These are phyloP conservation scores for Dendrolimus pini DNA, from an alignment of 2,888 invertebrate species.

Conservation along the genomic window DNA sequence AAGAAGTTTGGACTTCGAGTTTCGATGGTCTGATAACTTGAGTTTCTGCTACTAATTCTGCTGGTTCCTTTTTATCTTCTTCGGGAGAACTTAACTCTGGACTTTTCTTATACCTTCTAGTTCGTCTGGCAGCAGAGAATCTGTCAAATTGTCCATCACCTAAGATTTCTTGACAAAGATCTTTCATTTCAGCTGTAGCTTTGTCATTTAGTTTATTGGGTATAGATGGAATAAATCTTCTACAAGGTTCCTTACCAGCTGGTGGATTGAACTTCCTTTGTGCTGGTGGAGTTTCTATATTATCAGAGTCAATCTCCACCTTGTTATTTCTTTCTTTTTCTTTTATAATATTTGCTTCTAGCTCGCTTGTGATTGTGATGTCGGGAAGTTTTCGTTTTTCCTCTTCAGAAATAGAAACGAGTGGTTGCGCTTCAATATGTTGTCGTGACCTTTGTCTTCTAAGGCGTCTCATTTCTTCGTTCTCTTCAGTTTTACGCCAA, in stretches of 20 bases:
- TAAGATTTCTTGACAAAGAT: slow-evolving; percentile 71
- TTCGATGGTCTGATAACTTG: slow-evolving; percentile 70
- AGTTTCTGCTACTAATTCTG: slow-evolving; percentile 71
- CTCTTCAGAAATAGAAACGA: slow-evolving; percentile 79
- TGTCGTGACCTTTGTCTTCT: slow-evolving; percentile 76
- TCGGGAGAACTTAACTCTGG: slow-evolving; percentile 77
- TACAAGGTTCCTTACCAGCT: slow-evolving; percentile 78
- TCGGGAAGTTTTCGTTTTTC: slow-evolving; percentile 76
- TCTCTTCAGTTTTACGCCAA: slow-evolving; percentile 85
- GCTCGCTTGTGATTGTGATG: slow-evolving; percentile 50
- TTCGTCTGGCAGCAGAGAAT: slow-evolving; percentile 87
- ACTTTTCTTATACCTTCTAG: slow-evolving; percentile 85
- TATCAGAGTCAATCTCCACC: slow-evolving; percentile 92
- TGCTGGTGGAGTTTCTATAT: slow-evolving; percentile 92
- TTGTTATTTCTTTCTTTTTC: slow-evolving; percentile 68
- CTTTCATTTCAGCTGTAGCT: slow-evolving; percentile 55
- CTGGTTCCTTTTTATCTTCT: slow-evolving; percentile 68
- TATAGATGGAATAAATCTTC: slow-evolving; percentile 63
- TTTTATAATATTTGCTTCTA: slow-evolving; percentile 26
- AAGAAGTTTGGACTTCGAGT: slow-evolving; percentile 70
- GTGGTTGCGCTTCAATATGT: slow-evolving; percentile 52
- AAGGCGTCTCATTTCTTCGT: slow-evolving; percentile 78
- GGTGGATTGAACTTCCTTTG: slow-evolving; percentile 83
- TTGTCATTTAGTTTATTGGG: slow-evolving; percentile 40
- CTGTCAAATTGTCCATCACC: slow-evolving; percentile 91